These are phyloP conservation scores for Syrrhaptes paradoxus DNA, from an alignment of 2,113 vertebrate species.

Conservation along the genomic window DNA sequence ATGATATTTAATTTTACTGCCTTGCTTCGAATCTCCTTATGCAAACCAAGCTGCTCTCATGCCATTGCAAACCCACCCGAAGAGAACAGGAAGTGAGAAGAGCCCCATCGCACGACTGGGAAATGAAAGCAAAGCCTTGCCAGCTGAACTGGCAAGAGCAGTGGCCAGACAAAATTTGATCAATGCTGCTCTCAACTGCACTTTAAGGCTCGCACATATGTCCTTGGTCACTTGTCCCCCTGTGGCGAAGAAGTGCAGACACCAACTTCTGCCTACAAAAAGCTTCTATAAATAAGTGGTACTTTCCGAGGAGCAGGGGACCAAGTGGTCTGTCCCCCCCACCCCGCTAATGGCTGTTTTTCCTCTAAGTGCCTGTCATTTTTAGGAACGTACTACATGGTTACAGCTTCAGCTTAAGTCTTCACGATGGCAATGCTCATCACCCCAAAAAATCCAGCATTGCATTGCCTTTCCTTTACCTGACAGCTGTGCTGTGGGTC, in stretches of 20 bases:
- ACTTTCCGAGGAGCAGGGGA: neutral
- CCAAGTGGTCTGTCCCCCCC: neutral
- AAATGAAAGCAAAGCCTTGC: neutral
- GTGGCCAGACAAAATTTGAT: neutral
- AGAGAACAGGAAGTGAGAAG: neutral
- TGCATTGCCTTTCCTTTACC: neutral
- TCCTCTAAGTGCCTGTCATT: neutral
- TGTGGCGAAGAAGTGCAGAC: neutral
- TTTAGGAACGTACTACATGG: neutral
- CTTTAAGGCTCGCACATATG: neutral
- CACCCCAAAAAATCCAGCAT: accelerated
- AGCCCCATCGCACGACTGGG: neutral
- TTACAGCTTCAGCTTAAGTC: neutral
- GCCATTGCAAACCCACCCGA: neutral
- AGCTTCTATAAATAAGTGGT: neutral
- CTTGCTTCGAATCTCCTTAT: neutral
- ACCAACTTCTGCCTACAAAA: neutral
- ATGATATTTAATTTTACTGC: neutral
- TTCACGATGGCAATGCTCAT: accelerated
- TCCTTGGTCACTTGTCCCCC: neutral
- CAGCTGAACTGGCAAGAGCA: neutral
- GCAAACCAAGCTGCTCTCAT: neutral
- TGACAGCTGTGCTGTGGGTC: no score
- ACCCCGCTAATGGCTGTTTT: neutral
- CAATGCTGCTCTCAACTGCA: neutral